These are phyloP conservation scores for Halictus ligatus DNA, from an alignment of 2,888 invertebrate species.

Conservation along the genomic window DNA sequence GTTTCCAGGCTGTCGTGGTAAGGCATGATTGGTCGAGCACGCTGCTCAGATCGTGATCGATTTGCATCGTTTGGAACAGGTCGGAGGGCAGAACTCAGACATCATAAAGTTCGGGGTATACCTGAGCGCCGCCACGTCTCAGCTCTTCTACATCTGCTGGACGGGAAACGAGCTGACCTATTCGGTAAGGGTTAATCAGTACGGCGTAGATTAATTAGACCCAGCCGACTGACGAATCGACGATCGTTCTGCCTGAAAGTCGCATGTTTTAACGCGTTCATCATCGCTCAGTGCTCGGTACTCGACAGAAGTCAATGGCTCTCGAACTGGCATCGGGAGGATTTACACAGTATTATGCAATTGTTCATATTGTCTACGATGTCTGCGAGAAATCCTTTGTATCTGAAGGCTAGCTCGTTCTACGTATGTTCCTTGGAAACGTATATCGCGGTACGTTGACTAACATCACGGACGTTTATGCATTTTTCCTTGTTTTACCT, in stretches of 20 bases:
- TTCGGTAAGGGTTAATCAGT: slow-evolving; percentile 63
- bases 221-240: background rate
- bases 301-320: slow-evolving; percentile 70
- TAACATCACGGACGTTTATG: background rate
- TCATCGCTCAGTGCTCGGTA: slow-evolving; percentile 34
- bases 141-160: slow-evolving; percentile 76
- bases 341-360: slow-evolving; percentile 34
- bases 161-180: slow-evolving; percentile 74
- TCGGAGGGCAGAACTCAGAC: slow-evolving; percentile 70
- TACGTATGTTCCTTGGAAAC: slow-evolving; percentile 73
- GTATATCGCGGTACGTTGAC: slow-evolving; percentile 69
- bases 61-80: slow-evolving; percentile 63
- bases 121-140: slow-evolving; percentile 72
- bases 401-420: slow-evolving; percentile 73
- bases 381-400: slow-evolving; percentile 64
- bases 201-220: slow-evolving; percentile 4
- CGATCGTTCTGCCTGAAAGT: background rate
- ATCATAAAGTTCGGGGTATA: slow-evolving; percentile 72
- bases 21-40: slow-evolving; percentile 44
- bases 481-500: background rate
- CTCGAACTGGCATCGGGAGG: slow-evolving; percentile 71
- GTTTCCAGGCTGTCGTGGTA: slow-evolving; percentile 77
- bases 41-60: slow-evolving; percentile 51
- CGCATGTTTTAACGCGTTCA: background rate
- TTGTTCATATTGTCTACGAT: slow-evolving; percentile 69